These are phyloP conservation scores for Sebastes wilsoni DNA, from an alignment of 2,797 vertebrate species.

Conservation along the genomic window DNA sequence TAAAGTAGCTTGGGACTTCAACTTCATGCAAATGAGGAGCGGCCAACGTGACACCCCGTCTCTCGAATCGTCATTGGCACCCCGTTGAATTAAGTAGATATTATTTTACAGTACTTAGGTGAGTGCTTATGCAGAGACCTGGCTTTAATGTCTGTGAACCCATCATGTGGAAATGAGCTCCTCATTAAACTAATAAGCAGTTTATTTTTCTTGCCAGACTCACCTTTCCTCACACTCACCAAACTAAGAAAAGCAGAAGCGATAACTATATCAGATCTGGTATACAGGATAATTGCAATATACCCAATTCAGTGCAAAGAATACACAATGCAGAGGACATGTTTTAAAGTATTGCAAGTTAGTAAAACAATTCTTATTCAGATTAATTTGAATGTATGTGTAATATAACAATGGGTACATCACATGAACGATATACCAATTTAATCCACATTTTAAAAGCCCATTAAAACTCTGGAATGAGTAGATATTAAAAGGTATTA, in stretches of 20 bases:
- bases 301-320: neutral
- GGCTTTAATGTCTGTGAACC: neutral
- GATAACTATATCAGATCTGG: neutral
- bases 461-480: neutral
- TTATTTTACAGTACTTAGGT: neutral
- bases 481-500: slow-evolving; percentile 5
- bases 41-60: too few species aligned
- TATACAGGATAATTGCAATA: neutral
- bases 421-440: neutral
- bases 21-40: too few species aligned
- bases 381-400: neutral
- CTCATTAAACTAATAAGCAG: neutral
- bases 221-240: neutral
- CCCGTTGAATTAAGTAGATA: neutral
- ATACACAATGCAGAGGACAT: neutral
- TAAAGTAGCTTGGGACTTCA: too few species aligned
- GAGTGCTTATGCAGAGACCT: neutral
- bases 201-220: neutral
- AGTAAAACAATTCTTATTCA: neutral
- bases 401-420: neutral
- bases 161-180: neutral
- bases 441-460: neutral
- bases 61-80: neutral
- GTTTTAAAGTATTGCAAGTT: neutral
- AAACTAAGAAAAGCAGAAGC: neutral